Evolutionary conservation across 2,888 invertebrate species (phyloP), one percentile per base, ranked within the genome.

Genomic region (Entomobrya multifasciata): DNA sequence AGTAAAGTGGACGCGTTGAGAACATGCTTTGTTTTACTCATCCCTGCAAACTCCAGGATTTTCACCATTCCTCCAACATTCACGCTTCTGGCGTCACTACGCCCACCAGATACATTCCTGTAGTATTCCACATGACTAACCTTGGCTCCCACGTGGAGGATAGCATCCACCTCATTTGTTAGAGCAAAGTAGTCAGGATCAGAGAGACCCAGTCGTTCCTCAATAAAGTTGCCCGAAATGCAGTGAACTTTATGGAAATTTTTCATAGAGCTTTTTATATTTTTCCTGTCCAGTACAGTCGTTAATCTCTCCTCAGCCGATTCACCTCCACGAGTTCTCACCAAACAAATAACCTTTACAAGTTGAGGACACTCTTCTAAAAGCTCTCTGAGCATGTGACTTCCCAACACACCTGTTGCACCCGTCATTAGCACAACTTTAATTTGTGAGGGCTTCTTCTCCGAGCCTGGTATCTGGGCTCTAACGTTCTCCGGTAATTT

Each of bases 101-200:
- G 13, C 36, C 70, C 60, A 20, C 41, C 67, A 36, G 27, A 0
- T 8, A 72, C 36, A 11, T 62, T 49, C 36, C 44, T 72, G 49
- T 82, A 82, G 49, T 36, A 74, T 57, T 82, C 74, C 27, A 62
- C 27, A 44, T 82, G 82, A 44, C 22, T 72, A 6, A 82, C 49
- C 22, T 57, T 62, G 1, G 74, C 82, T 36, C 60, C 82, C 22
- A 72, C 62, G 62, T 82, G 72, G 0, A 82, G 5, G 17, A 82
- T 55, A 1, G 55, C 74, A 5, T 82, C 82, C 0, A 82, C 74
- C 11, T 74, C 49, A 27, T 20, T 27, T 0, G 20, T n/a, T 6
- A 72, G 30, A 6, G 25, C 17, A 10, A 49, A 36, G 10, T 74
- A 82, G 8, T 81, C 57, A 0, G 57, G 0, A 13, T 78, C 78